Evolutionary conservation across 2,113 vertebrate species (phyloP).

Genomic region (Corythornis vintsioides): DNA sequence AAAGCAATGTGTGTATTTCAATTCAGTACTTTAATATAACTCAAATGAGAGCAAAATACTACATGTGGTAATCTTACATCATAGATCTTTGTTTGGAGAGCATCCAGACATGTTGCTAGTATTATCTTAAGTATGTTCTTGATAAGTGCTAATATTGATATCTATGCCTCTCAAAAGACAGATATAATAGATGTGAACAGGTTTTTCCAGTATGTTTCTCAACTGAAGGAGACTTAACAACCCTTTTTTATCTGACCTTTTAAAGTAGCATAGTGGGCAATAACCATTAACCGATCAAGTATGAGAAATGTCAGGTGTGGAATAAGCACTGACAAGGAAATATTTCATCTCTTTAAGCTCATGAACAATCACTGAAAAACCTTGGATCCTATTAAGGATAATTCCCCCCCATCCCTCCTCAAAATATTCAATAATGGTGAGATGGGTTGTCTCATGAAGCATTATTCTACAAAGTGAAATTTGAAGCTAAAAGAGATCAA

Average conservation of each 20-base stretch:
- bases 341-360: constrained; percentile 72
- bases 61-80: neutral
- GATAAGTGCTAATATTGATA: constrained; percentile 55
- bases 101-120: constrained; percentile 41
- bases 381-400: constrained; percentile 27
- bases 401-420: neutral
- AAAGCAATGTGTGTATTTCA: neutral
- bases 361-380: constrained; percentile 54
- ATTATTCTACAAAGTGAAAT: constrained; percentile 42
- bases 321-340: constrained; percentile 72
- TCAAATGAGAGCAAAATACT: constrained; percentile 10
- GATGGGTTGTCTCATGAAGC: constrained; percentile 41
- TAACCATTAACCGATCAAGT: constrained; percentile 79
- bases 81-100: constrained; percentile 36
- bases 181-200: constrained; percentile 17
- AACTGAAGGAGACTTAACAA: constrained; percentile 56
- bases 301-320: constrained; percentile 74
- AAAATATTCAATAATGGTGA: constrained; percentile 18
- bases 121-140: constrained; percentile 40
- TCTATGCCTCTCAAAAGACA: constrained; percentile 29
- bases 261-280: constrained; percentile 71
- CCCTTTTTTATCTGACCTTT: constrained; percentile 76
- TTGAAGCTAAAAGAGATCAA: constrained; percentile 52
- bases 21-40: neutral
- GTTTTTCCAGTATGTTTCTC: constrained; percentile 44